Evolutionary conservation across 2,113 vertebrate species (phyloP).

Genomic region (Pundamilia nyererei): DNA sequence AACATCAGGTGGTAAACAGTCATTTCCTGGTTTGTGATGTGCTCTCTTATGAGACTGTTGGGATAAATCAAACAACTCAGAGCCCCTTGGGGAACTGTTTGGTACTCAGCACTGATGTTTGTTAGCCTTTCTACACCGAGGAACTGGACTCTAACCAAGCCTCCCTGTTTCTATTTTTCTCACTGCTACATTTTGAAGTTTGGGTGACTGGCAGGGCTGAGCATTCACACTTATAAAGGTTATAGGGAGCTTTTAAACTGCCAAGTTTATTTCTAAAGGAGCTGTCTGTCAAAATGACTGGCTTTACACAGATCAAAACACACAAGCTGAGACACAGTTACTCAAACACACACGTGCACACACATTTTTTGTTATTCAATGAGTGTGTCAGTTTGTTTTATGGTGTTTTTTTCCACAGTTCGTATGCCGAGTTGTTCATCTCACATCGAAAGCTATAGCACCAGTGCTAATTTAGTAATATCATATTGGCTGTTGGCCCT

Average conservation of each 20-base stretch:
- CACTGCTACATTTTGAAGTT: not conserved
- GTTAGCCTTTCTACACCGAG: not conserved
- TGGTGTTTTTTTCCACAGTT: not conserved
- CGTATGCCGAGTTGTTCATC: not conserved
- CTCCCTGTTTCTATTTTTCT: not conserved
- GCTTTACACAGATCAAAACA: not conserved
- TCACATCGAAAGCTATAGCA: not conserved
- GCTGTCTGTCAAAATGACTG: conserved; percentile 53
- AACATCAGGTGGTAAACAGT: not conserved
- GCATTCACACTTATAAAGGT: conserved; percentile 47
- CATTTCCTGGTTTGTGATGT: not conserved
- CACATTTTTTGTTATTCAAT: not conserved
- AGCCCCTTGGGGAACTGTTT: not conserved
- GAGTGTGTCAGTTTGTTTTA: not conserved
- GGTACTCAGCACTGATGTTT: not conserved
- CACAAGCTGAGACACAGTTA: not conserved
- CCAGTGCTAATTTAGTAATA: not conserved
- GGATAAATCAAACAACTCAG: not conserved
- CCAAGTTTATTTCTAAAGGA: conserved; percentile 36
- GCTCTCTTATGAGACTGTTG: not conserved
- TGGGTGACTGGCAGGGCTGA: conserved; percentile 34
- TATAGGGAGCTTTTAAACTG: conserved; percentile 19
- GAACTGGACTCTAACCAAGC: conserved; percentile 20
- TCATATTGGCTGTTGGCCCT: not conserved
- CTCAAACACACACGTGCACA: not conserved